Evolutionary conservation across 2,797 vertebrate genomes (phyloP), one percentile per base, ranked within the genome.

Genomic region (Triplophysa yarkandensis): DNA sequence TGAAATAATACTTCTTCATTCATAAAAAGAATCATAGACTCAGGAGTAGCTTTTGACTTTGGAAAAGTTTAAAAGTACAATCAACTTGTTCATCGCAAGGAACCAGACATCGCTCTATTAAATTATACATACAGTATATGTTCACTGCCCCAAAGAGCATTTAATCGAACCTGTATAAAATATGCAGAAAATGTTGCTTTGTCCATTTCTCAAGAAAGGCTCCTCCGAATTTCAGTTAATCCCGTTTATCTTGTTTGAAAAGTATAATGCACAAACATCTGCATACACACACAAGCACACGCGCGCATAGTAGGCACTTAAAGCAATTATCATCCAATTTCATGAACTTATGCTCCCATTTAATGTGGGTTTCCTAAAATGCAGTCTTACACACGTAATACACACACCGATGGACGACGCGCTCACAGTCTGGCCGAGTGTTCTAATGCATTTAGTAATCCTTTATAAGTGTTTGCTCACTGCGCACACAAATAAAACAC

Each of bases 391-490:
- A 52, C 30, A 64, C 28, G n/a, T 17, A 17, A 66, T 41, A 71
- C 43, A 46, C 43, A 71, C 52, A 65, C 61, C 57, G 60, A 71
- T 16, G 4, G 64, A 30, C 30, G 6, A 44, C 70, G 63, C 32
- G 27, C 23, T 66, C 36, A 27, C 73, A 71, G 70, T 79, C 68
- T 74, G 68, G 71, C 73, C 60, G 71, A 60, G 71, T 50, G 70
- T 44, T 57, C 55, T 83, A 79, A 81, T 83, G 77, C 79, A 68
- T 78, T 83, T 74, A 81, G 81, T 79, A 83, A 81, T 83, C 81
- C 74, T 77, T 69, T 46, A 83, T 80, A 71, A 80, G 78, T 78
- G 73, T 80, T 80, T 83, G 72, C 65, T 74, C 81, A 71, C 77
- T 58, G 30, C 55, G 65, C 70, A 66, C 62, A 64, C 69, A 36